phyloP scores from a whole-genome alignment of 2,113 vertebrate species.

The Bos javanicus region DNA sequence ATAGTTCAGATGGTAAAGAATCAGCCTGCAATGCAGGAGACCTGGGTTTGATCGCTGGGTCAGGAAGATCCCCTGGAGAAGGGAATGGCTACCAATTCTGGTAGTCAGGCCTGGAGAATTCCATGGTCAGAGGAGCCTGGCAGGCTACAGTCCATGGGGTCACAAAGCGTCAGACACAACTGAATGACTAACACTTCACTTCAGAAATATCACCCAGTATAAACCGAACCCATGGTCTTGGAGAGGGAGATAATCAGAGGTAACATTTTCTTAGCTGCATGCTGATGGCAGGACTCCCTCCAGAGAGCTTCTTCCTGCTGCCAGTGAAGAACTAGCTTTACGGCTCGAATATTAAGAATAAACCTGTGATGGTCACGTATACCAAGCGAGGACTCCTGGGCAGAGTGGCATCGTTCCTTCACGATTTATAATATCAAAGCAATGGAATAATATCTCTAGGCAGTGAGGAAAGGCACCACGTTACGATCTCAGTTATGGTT shows the following conservation, averaged over 20 bases:
- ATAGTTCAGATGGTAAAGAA: background rate
- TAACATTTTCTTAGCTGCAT: background rate
- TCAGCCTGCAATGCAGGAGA: background rate
- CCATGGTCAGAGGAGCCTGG: background rate
- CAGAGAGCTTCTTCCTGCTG: background rate
- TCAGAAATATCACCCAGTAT: background rate
- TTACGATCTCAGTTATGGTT: background rate
- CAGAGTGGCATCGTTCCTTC: background rate
- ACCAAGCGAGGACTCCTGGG: background rate
- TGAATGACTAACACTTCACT: background rate
- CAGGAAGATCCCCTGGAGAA: background rate
- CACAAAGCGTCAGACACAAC: background rate
- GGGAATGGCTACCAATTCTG: background rate
- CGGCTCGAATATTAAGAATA: background rate
- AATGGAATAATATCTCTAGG: background rate
- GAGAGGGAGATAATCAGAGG: background rate
- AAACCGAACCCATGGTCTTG: background rate
- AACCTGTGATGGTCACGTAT: background rate
- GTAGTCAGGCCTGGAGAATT: background rate
- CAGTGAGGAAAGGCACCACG: background rate
- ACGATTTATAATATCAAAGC: background rate
- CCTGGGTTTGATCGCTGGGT: background rate
- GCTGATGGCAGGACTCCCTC: background rate
- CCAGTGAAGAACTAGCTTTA: background rate
- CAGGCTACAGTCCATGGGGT: background rate